Evolutionary conservation across 2,888 invertebrate species (phyloP), one percentile per base, ranked within the genome.

Genomic region (Chalcosyrphus nemorum): DNA sequence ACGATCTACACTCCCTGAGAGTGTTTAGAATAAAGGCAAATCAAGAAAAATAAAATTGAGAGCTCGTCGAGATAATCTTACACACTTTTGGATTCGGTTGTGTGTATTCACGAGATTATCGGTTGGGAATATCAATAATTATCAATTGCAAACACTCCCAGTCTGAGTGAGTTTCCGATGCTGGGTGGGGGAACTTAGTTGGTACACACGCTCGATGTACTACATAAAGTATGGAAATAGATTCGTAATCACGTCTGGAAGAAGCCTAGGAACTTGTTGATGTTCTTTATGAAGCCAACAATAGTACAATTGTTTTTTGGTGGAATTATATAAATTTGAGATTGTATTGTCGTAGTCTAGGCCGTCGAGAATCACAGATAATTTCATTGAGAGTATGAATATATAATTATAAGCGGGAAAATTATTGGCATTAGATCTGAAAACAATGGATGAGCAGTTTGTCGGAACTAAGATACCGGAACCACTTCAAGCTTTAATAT

Each of bases 51-150:
- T 9, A 72, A 45, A 45, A 32, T 65, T 17, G 54, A 66, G 32
- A 70, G 21, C 41, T 29, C 45, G 57, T 57, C 24, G 57, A 72
- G 72, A 82, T 76, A 76, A 81, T 70, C 29, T n/a, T 38, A 50
- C 47, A 32, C 38, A 56, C 63, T 29, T 63, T 43, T 2, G 35
- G 29, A 63, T 70, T 50, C 19, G 24, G 19, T 32, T 35, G 13
- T 50, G 13, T 50, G 15, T 47, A 32, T 45, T 32, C 19, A 11
- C 15, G 19, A 24, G 52, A 59, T 27, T 75, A 81, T 81, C 81
- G 74, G 56, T 63, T 61, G 56, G 29, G 5, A 75, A 56, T 68
- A 70, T 75, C 81, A 74, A 50, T 47, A 77, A 54, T 72, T 63
- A 77, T 77, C 63, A 47, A 47, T 75, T 56, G 57, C 52, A 38